Base-by-base conservation (phyloP, 2,797 vertebrate genomes). In the Ctenochaetus hawaiiensis region DNA sequence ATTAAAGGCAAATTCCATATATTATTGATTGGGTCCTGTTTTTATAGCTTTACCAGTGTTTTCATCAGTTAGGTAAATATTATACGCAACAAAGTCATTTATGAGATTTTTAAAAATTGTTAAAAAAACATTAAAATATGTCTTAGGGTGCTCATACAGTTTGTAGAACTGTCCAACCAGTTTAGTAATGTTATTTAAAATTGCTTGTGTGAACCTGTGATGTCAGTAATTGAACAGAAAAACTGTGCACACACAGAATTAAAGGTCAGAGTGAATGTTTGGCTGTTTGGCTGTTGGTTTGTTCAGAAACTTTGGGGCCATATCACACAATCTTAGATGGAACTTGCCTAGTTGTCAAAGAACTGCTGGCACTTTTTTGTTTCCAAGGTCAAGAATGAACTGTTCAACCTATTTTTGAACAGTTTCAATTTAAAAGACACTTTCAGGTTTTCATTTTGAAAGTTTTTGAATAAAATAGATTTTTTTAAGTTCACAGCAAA, bases 401-500 rank as follows among this genome's bases (percentile, higher is more conserved):
- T 9, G 5, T 43, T 43, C 58, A 67, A 20, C 41, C 12, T 47
- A 8, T 17, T 57, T 22, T 58, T 47, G 1, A 16, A 30, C 17
- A 56, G 11, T 26, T 67, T 67, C 14, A 18, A 11, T 43, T 52
- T 43, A 9, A 30, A 59, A 59, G 53, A 13, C 62, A 26, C 12
- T 43, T 41, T 20, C 12, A n/a, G 26, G 20, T 58, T 11, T 30
- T 5, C 39, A 23, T 51, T 51, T 51, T 51, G 11, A 14, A 17
- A 44, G 12, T 64, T 56, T 66, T 22, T 26, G 1, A 12, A 34
- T 4, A 39, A 6, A 26, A 54, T 16, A 47, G 5, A 6, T 20
- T 4, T 2, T n/a, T 7, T 30, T 23, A 23, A 69, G 43, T 64
- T 60, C 22, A 53, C 37, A 59, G 30, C 30, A 47, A 75, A 62